phyloP scores from a whole-genome alignment of 2,113 vertebrate species.

The Rhinopomastus cyanomelas region DNA sequence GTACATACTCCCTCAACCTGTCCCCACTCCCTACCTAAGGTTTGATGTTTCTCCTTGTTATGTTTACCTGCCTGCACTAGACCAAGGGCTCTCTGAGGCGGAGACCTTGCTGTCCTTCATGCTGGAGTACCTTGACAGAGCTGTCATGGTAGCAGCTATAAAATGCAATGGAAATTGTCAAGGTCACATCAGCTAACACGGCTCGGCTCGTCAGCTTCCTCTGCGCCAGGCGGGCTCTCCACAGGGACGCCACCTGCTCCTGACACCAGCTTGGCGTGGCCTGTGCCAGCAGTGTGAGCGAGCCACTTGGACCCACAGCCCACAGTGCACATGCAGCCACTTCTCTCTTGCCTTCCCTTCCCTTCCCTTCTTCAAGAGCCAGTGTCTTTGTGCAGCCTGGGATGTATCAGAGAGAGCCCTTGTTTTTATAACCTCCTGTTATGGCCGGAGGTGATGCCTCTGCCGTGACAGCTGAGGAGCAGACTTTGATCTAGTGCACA shows the following conservation, averaged over 20 bases:
- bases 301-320: background rate
- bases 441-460: slow-evolving; percentile 43
- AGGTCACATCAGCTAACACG: background rate
- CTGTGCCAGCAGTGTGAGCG: background rate
- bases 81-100: slow-evolving; percentile 30
- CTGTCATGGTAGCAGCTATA: slow-evolving; percentile 44
- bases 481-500: slow-evolving; percentile 49
- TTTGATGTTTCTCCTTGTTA: slow-evolving; percentile 72
- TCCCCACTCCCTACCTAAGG: slow-evolving; percentile 65
- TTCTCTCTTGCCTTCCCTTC: background rate
- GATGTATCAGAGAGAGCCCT: slow-evolving; percentile 9
- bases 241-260: background rate
- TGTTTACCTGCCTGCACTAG: slow-evolving; percentile 66
- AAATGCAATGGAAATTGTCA: slow-evolving; percentile 32
- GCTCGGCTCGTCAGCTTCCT: background rate
- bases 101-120: slow-evolving; percentile 32
- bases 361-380: too few species aligned
- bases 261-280: background rate
- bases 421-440: slow-evolving; percentile 56
- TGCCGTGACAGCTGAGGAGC: background rate
- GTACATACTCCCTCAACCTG: slow-evolving; percentile 64
- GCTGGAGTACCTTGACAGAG: slow-evolving; percentile 31
- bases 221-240: background rate
- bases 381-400: background rate
- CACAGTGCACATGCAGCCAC: background rate